Percentiles rank a stretch among this genome's conserved stretches.
Conservation (phyloP, 2,888 invertebrate genomes). For the Camptogramma bilineatum region DNA sequence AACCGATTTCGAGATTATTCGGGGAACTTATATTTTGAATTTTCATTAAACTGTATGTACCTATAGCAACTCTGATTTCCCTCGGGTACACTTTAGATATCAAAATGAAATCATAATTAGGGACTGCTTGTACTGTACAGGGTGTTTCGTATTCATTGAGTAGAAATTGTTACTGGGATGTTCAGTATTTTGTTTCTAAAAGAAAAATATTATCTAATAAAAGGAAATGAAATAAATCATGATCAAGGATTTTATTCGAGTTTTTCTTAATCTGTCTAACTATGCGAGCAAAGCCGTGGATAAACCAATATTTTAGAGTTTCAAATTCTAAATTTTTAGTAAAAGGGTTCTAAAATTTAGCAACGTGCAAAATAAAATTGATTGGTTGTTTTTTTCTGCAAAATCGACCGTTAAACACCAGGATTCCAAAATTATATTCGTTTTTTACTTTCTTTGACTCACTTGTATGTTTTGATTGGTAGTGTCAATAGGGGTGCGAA, state of each 20-base stretch:
- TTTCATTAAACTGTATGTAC: conserved; percentile 15
- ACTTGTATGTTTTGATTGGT: conserved; percentile 78
- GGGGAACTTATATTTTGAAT: too few species aligned
- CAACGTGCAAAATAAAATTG: background rate
- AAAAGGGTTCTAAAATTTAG: background rate
- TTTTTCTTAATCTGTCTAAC: too few species aligned
- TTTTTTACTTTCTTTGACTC: conserved; percentile 47
- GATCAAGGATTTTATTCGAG: too few species aligned
- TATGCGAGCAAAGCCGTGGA: too few species aligned
- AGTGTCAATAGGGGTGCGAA: conserved; percentile 82
- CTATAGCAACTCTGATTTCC: conserved; percentile 26
- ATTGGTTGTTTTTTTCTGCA: too few species aligned
- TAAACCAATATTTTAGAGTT: too few species aligned
- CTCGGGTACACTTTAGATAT: conserved; percentile 17
- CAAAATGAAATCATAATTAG: conserved; percentile 29
- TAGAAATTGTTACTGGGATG: background rate
- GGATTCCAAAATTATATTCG: conserved; percentile 1
- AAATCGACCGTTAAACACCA: background rate
- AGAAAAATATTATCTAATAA: too few species aligned
- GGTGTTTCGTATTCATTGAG: background rate
- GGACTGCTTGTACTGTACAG: conserved; percentile 5
- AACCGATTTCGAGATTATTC: conserved; percentile 3
- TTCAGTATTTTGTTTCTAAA: background rate
- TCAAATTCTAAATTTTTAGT: too few species aligned
- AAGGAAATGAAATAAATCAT: too few species aligned